Evolutionary conservation across 2,888 invertebrate genomes (phyloP).

Genomic region (Coremacera marginata): DNA sequence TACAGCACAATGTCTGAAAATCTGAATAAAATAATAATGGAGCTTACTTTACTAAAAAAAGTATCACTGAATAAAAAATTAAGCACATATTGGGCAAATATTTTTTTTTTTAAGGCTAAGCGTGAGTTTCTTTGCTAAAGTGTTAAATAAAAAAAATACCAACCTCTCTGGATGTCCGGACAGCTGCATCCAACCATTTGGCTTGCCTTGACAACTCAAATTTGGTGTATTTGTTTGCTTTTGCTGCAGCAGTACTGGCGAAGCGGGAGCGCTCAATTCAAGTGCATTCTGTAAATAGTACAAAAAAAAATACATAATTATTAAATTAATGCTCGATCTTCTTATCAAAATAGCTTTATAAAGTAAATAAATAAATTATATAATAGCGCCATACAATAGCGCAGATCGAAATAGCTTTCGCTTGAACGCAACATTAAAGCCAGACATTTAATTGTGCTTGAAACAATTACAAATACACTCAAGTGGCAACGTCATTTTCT

Average conservation of each 20-base stretch:
- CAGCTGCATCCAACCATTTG: slow-evolving; percentile 85
- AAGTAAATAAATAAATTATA: not conserved
- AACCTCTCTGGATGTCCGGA: slow-evolving; percentile 87
- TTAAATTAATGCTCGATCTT: slow-evolving; percentile 8
- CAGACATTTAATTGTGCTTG: no score
- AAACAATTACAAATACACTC: no score
- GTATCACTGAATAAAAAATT: no score
- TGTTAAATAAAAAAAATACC: slow-evolving; percentile 39
- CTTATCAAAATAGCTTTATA: not conserved
- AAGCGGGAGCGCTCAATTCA: slow-evolving; percentile 91
- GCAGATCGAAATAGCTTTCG: not conserved
- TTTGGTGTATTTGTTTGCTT: slow-evolving; percentile 65
- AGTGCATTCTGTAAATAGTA: slow-evolving; percentile 87
- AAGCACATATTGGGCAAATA: no score
- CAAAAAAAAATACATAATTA: slow-evolving; percentile 31
- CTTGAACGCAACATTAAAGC: no score
- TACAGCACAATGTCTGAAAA: not conserved
- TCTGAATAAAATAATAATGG: no score
- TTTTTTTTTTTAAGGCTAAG: no score
- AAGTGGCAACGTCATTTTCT: no score
- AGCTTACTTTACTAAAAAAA: no score
- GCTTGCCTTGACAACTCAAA: slow-evolving; percentile 52
- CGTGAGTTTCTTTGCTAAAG: no score
- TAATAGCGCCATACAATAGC: not conserved
- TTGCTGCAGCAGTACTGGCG: slow-evolving; percentile 84